Base-by-base conservation (phyloP, 2,888 invertebrate species). In the Melitaea athalia region DNA sequence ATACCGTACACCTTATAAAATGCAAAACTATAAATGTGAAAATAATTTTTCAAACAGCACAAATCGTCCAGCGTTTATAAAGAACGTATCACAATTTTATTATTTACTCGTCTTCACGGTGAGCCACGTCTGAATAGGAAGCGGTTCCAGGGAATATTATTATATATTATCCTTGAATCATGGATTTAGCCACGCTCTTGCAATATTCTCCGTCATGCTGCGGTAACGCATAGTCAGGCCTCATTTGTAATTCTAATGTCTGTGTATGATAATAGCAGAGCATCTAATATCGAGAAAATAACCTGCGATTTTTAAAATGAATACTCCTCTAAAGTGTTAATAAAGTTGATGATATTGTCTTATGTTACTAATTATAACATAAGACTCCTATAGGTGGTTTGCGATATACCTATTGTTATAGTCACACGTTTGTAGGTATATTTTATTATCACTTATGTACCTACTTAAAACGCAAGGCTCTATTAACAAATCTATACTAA, bases 101-200 rank as follows among this genome's bases (percentile, higher is more conserved):
- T 72, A 72, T 73, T 69, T 65, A 65, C 67, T 59, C 65, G 50
- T 69, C 70, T 74, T 66, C 74, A 74, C 72, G 74, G 74, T 73
- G 45, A 53, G 55, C 68, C 62, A 70, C 69, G 67, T 73, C 74
- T 69, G 76, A 75, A 74, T 76, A 70, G 78, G 75, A 74, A 77
- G 75, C 75, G 74, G 74, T 76, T 76, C 77, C 74, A 76, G 75
- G 75, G 76, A 69, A 75, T 76, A 81, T 82, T 81, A 81, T 79
- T 80, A 82, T 83, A 75, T 77, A 81, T 82, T 81, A 82, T 80
- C 80, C 82, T 83, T 80, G 80, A 82, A 84, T 86, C 83, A 85
- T 83, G 80, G 71, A 68, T 78, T 86, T 82, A 83, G 85, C 76
- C 79, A 82, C 83, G 83, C 81, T 78, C 73, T 78, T 75, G 79